Evolutionary conservation across 2,888 invertebrate species (phyloP).

Genomic region (Netelia inedita): DNA sequence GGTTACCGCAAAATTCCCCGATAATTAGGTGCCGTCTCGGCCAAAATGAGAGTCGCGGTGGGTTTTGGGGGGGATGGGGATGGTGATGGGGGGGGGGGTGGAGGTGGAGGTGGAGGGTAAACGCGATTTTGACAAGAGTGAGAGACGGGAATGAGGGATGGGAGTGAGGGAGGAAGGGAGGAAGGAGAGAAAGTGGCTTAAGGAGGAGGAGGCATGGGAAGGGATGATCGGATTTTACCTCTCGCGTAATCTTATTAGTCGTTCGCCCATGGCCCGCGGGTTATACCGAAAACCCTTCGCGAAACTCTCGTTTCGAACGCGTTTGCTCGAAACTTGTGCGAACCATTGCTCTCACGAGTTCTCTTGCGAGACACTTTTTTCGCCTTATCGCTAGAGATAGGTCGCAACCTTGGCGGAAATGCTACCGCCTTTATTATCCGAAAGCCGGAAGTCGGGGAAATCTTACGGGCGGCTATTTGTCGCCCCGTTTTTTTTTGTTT

Average conservation of each 20-base stretch:
- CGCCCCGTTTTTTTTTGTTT: background rate
- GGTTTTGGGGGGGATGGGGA: slow-evolving; percentile 18
- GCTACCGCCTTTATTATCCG: slow-evolving; percentile 48
- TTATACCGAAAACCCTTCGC: slow-evolving; percentile 70
- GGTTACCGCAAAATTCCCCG: slow-evolving; percentile 74
- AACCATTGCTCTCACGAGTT: background rate
- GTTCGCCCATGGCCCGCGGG: slow-evolving; percentile 66
- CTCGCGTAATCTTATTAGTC: slow-evolving; percentile 76
- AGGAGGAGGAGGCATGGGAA: slow-evolving; percentile 6
- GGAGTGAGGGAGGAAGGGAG: slow-evolving; percentile 35
- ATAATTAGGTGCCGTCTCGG: slow-evolving; percentile 81
- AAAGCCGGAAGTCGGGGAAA: slow-evolving; percentile 43
- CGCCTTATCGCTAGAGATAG: background rate
- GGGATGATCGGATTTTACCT: slow-evolving; percentile 52
- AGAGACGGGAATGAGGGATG: slow-evolving; percentile 7
- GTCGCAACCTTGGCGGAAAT: slow-evolving; percentile 54
- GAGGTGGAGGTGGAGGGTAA: slow-evolving; percentile 27
- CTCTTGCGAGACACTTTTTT: background rate
- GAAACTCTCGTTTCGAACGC: slow-evolving; percentile 63
- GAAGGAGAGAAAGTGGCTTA: slow-evolving; percentile 70
- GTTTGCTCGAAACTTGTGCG: slow-evolving; percentile 24
- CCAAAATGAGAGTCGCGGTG: slow-evolving; percentile 74
- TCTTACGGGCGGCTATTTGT: slow-evolving; percentile 7
- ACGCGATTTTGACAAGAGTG: slow-evolving; percentile 48
- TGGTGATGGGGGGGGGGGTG: slow-evolving; percentile 1